phyloP scores from a whole-genome alignment of 1,140 invertebrate genomes.

The Scaptomyza pallida region DNA sequence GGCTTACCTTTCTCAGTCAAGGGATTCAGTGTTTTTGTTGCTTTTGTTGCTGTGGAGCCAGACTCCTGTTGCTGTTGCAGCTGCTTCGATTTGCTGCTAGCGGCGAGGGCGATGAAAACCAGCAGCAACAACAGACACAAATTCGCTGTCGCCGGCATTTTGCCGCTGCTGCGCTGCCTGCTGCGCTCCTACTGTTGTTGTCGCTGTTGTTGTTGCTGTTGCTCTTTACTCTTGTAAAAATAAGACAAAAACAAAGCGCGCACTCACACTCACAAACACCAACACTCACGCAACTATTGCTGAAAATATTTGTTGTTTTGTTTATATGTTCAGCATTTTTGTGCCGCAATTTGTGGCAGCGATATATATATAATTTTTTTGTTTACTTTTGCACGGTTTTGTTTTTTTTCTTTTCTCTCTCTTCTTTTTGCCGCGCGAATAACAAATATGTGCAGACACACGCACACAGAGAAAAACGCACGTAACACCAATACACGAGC shows the following conservation, averaged over 20 bases:
- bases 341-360: slow-evolving; percentile 47
- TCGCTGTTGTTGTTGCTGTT: slow-evolving; percentile 37
- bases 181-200: slow-evolving; percentile 28
- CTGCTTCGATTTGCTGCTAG: slow-evolving; percentile 52
- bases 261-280: slow-evolving; percentile 21
- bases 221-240: slow-evolving; percentile 31
- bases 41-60: slow-evolving; percentile 28
- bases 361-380: slow-evolving; percentile 20
- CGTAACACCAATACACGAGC: slow-evolving; percentile 33
- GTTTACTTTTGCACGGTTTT: slow-evolving; percentile 41
- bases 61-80: slow-evolving; percentile 69
- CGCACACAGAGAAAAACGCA: slow-evolving; percentile 12
- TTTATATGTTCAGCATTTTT: slow-evolving; percentile 48
- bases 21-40: slow-evolving; percentile 47
- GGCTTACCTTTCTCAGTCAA: slow-evolving; percentile 66
- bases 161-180: slow-evolving; percentile 59
- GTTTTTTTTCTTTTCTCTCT: slow-evolving; percentile 8
- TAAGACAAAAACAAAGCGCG: slow-evolving; percentile 41
- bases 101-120: slow-evolving; percentile 34
- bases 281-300: slow-evolving; percentile 26
- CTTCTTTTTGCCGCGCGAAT: slow-evolving; percentile 42
- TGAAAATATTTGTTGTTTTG: slow-evolving; percentile 40
- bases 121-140: slow-evolving; percentile 69
- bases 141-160: slow-evolving; percentile 76
- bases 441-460: slow-evolving; percentile 36